Evolutionary conservation across 2,888 invertebrate genomes (phyloP).

Genomic region (Acrobasis consociella): DNA sequence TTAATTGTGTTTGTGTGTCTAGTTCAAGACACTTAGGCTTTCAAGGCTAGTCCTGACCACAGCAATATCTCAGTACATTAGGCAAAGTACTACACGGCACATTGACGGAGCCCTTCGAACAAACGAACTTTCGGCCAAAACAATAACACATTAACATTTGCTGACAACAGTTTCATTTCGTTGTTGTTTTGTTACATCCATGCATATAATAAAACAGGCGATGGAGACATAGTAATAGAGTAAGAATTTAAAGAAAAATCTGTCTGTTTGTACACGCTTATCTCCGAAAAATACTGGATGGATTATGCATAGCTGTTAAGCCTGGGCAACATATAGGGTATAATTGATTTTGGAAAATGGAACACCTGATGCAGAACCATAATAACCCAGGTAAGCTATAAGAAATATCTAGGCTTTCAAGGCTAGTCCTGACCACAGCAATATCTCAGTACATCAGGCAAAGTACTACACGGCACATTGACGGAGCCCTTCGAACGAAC

Average conservation of each 20-base stretch:
- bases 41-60: neutral
- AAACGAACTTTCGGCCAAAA: constrained; percentile 1
- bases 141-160: constrained; percentile 4
- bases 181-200: neutral
- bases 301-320: too few relatives aligned
- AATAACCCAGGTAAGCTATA: too few relatives aligned
- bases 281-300: too few relatives aligned
- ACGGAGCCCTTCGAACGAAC: neutral
- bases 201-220: too few relatives aligned
- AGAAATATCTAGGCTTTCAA: neutral
- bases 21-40: neutral
- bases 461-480: constrained; percentile 4
- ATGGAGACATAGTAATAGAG: too few relatives aligned
- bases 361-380: too few relatives aligned
- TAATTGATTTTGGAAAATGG: too few relatives aligned
- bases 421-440: neutral
- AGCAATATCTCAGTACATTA: neutral
- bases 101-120: neutral
- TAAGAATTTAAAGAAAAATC: too few relatives aligned
- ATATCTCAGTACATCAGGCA: constrained; percentile 1
- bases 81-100: constrained; percentile 1
- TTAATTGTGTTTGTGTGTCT: neutral
- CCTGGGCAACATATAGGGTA: too few relatives aligned
- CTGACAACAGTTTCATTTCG: neutral
- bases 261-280: neutral